A percentile compares a stretch with the other conserved stretches of the same genome.
phyloP scores from a whole-genome alignment of 1,140 invertebrate species.

The Agrilus planipennis region DNA sequence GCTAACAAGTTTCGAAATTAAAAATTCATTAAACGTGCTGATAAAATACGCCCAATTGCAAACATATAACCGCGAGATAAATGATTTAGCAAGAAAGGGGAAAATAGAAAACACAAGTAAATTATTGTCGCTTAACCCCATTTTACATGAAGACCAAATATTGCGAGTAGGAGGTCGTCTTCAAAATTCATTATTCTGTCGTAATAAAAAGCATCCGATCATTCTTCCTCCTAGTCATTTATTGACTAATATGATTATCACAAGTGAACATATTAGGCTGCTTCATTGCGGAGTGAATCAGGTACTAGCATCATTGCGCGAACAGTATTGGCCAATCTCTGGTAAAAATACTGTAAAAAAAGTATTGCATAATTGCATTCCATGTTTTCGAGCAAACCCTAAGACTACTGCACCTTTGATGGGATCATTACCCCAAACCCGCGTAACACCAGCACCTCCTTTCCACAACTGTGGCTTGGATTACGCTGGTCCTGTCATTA shows the following conservation, averaged over 20 bases:
- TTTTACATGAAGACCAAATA: conserved; percentile 1
- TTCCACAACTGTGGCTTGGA: neutral
- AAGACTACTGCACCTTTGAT: neutral
- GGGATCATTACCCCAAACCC: neutral
- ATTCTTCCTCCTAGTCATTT: neutral
- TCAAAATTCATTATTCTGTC: neutral
- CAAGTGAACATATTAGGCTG: neutral
- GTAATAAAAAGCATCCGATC: conserved; percentile 3
- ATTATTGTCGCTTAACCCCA: conserved; percentile 1
- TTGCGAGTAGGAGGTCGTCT: conserved; percentile 7
- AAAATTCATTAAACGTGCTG: neutral
- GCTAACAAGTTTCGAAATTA: neutral
- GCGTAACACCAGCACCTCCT: neutral
- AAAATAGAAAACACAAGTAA: neutral
- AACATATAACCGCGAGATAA: neutral
- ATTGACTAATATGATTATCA: neutral
- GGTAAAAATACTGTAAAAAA: neutral
- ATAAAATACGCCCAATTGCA: neutral
- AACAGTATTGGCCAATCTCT: conserved; percentile 1
- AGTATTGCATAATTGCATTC: conserved; percentile 1
- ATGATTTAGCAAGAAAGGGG: neutral
- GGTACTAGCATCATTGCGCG: neutral
- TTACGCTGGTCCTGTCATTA: conserved; percentile 2
- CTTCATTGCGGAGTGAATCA: neutral
- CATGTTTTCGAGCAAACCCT: conserved; percentile 3